Base-by-base conservation (phyloP, 2,797 vertebrate genomes). In the Rhynchonycteris naso region DNA sequence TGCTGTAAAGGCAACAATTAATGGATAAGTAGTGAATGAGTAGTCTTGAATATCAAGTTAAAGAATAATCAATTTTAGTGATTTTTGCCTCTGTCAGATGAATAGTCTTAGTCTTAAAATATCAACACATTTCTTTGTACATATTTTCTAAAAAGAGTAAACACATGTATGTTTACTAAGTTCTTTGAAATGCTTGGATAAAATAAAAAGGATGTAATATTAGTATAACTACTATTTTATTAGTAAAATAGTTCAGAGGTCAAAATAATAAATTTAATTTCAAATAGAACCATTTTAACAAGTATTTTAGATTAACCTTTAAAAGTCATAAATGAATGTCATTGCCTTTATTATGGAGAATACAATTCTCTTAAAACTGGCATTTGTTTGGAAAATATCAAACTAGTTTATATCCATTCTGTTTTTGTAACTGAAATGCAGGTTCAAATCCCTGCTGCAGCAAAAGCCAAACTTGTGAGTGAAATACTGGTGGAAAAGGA, bases 261-360 rank as follows among this genome's bases (percentile, higher is more conserved):
- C 18, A 47, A 1, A 21, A 56, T 76, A 18, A 74, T n/a, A 88
- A 18, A 65, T 71, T 43, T 50, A 21, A 2, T 50, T 68, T 88
- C 19, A 78, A 58, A 9, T 38, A 93, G 19, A 91, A 79, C 4
- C 15, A 52, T 87, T 87, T 80, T 91, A 10, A 38, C 3, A 76
- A 79, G 3, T 61, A 68, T n/a, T 63, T 69, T 78, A 52, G n/a
- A 24, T 14, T 56, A 65, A 35, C 13, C 79, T 81, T 93, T 63
- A 87, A 95, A 83, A 75, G 59, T 24, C 11, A 26, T 52, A 93
- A 90, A 74, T n/a, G 24, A 30, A 85, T 85, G 6, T 0, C 28
- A 66, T 43, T 91, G 26, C 22, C 38, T 92, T 94, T 43, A 69
- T 56, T 58, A 87, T 58, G 12, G 18, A 93, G n/a, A 93, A 82